Evolutionary conservation across 2,888 invertebrate genomes (phyloP).

Genomic region (Campoplex nolae): DNA sequence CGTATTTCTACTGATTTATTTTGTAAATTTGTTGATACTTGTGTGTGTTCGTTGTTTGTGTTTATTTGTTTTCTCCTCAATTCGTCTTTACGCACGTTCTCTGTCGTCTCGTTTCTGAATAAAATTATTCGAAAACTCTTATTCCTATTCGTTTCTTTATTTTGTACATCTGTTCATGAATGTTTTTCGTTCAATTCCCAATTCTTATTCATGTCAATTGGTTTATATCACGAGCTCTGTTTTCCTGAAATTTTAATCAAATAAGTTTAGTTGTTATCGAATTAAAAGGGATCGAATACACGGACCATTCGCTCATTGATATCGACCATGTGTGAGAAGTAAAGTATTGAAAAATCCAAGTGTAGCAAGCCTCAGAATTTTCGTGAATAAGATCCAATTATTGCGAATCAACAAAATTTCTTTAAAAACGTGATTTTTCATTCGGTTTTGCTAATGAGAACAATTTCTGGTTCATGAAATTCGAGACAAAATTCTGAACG

Average conservation of each 20-base stretch:
- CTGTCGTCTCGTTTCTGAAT: not conserved
- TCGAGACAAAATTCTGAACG: not conserved
- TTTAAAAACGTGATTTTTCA: not conserved
- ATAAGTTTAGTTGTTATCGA: not conserved
- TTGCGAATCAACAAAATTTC: not conserved
- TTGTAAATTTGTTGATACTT: not conserved
- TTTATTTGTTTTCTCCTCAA: not conserved
- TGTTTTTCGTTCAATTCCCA: not conserved
- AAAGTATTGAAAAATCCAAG: not conserved
- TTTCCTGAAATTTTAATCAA: not conserved
- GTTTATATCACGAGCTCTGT: no score
- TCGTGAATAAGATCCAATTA: no score
- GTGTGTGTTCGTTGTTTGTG: not conserved
- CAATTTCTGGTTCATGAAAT: not conserved
- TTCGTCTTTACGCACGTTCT: not conserved
- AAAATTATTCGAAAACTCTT: not conserved
- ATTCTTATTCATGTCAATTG: not conserved
- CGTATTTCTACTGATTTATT: not conserved
- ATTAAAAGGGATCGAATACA: not conserved
- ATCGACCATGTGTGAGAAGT: not conserved
- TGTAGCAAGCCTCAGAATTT: no score
- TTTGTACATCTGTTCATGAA: not conserved
- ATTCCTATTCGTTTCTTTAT: not conserved
- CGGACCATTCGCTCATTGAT: not conserved
- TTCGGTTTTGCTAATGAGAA: not conserved